Percentiles rank a stretch among this genome's conserved stretches.
Conservation (phyloP, 2,797 vertebrate genomes). For the Fistularia commersonii region DNA sequence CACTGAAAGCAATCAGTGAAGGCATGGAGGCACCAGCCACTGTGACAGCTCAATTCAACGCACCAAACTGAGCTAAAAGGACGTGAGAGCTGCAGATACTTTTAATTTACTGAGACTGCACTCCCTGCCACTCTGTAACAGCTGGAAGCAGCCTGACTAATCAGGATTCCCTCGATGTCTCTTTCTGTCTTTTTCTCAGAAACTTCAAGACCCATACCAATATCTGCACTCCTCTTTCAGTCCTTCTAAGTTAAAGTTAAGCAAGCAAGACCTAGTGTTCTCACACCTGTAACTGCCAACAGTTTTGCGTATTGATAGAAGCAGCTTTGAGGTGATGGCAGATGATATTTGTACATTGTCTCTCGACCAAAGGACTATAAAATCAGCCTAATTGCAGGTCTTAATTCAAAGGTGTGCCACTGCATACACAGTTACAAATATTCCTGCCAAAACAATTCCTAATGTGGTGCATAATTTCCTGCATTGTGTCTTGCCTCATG, state of each 20-base stretch:
- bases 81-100: slow-evolving; percentile 35
- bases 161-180: slow-evolving; percentile 15
- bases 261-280: too few species aligned
- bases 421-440: too few species aligned
- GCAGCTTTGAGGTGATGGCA: neutral
- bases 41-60: slow-evolving; percentile 51
- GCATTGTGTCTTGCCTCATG: too few species aligned
- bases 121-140: slow-evolving; percentile 19
- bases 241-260: slow-evolving; percentile 3
- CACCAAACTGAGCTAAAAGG: slow-evolving; percentile 28
- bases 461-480: too few species aligned
- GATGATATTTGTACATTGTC: slow-evolving; percentile 1
- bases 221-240: slow-evolving; percentile 33
- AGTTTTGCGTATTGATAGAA: too few species aligned
- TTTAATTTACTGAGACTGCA: slow-evolving; percentile 49
- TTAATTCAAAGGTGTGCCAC: too few species aligned
- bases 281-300: too few species aligned
- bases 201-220: neutral
- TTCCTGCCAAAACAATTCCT: too few species aligned
- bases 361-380: neutral
- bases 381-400: too few species aligned
- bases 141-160: slow-evolving; percentile 21
- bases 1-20: slow-evolving; percentile 50
- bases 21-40: slow-evolving; percentile 39
- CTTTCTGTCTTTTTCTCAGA: slow-evolving; percentile 1